Evolutionary conservation across 2,113 vertebrate species (phyloP).

Genomic region (Marmota monax): DNA sequence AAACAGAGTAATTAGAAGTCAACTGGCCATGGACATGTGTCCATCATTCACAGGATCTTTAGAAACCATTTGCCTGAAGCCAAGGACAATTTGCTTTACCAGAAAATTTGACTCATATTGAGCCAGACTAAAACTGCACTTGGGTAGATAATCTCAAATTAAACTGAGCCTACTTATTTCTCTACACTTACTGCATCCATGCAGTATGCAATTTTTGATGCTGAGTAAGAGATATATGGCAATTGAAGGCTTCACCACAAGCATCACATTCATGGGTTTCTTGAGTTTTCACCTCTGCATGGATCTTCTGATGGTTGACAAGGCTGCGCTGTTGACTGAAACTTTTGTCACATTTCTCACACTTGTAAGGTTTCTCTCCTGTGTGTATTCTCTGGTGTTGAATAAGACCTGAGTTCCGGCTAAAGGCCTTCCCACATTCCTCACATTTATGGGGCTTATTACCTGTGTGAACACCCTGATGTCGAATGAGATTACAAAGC

Average conservation of each 20-base stretch:
- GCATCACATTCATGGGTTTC: conserved; percentile 81
- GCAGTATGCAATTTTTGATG: conserved; percentile 81
- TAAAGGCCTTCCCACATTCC: conserved; percentile 85
- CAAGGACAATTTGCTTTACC: conserved; percentile 54
- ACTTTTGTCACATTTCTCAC: conserved; percentile 86
- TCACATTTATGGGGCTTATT: conserved; percentile 85
- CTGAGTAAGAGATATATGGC: conserved; percentile 77
- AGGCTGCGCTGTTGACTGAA: conserved; percentile 88
- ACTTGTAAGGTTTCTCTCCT: conserved; percentile 85
- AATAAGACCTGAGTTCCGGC: conserved; percentile 81
- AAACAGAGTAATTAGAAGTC: conserved; percentile 52
- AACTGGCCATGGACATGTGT: not conserved
- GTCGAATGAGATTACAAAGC: conserved; percentile 86
- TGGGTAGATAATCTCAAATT: conserved; percentile 66
- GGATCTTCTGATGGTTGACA: conserved; percentile 86
- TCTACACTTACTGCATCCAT: conserved; percentile 74
- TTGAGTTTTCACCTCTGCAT: conserved; percentile 71
- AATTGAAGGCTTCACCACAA: conserved; percentile 81
- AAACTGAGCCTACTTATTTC: not conserved
- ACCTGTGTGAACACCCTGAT: conserved; percentile 85
- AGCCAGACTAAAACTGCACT: conserved; percentile 68
- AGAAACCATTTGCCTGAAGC: conserved; percentile 52
- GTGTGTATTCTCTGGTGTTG: conserved; percentile 85
- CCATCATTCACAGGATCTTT: conserved; percentile 24
- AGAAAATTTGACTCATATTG: conserved; percentile 45